Evolutionary conservation across 2,797 vertebrate species (phyloP).

Genomic region (Philypnodon macrostomus): DNA sequence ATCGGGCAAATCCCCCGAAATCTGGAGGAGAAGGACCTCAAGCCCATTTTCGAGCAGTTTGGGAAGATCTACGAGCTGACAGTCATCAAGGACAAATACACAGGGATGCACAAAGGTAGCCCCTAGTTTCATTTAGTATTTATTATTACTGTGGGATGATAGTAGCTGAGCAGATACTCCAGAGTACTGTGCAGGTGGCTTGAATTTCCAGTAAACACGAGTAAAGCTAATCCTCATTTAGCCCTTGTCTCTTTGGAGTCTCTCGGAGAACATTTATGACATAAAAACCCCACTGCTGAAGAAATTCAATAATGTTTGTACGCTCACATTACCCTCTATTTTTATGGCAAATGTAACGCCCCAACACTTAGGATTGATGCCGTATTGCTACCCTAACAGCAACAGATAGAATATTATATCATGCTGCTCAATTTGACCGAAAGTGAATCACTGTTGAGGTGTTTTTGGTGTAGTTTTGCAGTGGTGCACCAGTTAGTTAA

Average conservation of each 20-base stretch:
- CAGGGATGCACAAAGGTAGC: constrained; percentile 83
- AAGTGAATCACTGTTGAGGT: neutral
- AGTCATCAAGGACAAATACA: constrained; percentile 85
- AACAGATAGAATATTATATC: neutral
- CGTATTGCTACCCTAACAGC: neutral
- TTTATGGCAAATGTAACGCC: neutral
- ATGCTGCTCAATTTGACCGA: neutral
- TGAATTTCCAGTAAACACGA: constrained; percentile 34
- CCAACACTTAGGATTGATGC: neutral
- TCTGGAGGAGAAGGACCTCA: constrained; percentile 83
- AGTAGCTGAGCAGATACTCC: neutral
- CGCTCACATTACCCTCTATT: constrained; percentile 13
- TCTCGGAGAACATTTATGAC: constrained; percentile 14
- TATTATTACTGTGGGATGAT: constrained; percentile 9
- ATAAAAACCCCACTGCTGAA: constrained; percentile 12
- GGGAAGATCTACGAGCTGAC: constrained; percentile 84
- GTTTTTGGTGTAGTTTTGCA: neutral
- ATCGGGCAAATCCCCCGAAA: constrained; percentile 83
- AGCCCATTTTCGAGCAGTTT: constrained; percentile 83
- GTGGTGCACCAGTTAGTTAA: no score
- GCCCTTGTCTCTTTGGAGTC: constrained; percentile 23
- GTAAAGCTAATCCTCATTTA: constrained; percentile 27
- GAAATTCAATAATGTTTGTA: constrained; percentile 15
- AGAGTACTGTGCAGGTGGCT: constrained; percentile 14
- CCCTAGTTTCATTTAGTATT: constrained; percentile 12